A percentile compares a stretch with the other conserved stretches of the same genome.
These are phyloP conservation scores for Psammodynastes pulverulentus DNA, from an alignment of 2,113 vertebrate species.

Conservation along the genomic window DNA sequence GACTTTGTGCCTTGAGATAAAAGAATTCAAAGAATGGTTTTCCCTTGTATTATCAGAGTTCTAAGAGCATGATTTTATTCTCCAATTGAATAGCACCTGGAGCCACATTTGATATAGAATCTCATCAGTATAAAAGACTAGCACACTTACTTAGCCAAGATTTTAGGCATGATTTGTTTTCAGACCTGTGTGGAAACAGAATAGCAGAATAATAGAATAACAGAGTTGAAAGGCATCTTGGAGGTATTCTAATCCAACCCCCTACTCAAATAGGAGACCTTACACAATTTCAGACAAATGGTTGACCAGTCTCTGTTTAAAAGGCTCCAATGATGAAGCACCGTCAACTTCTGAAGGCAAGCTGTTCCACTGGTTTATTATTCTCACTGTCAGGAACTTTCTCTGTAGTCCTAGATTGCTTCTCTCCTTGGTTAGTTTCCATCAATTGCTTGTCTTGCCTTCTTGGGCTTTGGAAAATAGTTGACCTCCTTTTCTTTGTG, in stretches of 20 bases:
- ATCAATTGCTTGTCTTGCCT: not conserved
- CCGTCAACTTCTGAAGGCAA: not conserved
- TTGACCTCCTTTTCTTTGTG: not conserved
- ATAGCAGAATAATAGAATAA: no score
- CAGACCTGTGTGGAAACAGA: not conserved
- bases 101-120: not conserved
- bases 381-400: not conserved
- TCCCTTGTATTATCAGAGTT: not conserved
- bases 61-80: not conserved
- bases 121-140: not conserved
- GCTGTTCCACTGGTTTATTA: not conserved
- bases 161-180: not conserved
- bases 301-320: not conserved
- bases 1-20: not conserved
- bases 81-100: not conserved
- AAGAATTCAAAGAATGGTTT: not conserved
- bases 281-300: not conserved
- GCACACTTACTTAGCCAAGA: not conserved
- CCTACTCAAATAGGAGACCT: not conserved
- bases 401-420: not conserved
- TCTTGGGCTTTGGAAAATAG: not conserved
- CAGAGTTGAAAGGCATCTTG: not conserved
- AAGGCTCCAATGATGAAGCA: not conserved
- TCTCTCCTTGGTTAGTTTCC: not conserved
- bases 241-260: not conserved